Evolutionary conservation across 2,888 invertebrate genomes (phyloP), one percentile per base, ranked within the genome.

Genomic region (Tupiocoris notatus): DNA sequence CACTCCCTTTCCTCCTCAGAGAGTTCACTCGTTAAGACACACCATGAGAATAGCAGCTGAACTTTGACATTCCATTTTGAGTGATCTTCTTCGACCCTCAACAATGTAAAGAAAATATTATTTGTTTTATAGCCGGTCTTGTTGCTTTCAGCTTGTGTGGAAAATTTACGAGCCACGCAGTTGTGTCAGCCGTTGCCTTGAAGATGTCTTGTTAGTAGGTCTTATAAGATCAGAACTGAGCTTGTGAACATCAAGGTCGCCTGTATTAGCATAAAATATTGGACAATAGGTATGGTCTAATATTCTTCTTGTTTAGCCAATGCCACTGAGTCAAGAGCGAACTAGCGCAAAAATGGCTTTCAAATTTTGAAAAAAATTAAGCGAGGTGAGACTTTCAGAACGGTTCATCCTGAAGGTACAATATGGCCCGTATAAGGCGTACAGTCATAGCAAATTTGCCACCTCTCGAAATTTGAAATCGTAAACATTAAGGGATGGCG

Each of bases 11-110:
- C 56, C 56, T 56, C 22, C 56, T 21, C 21, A 22, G n/a, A 56
- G 22, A 56, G 25, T 39, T 56, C 22, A 67, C 67, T 67, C 67
- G 67, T 67, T 67, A 67, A 67, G 56, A 56, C 23, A n/a, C n/a
- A 21, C 2, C 22, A 6, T 17, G 21, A 57, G 57, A 22, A 67
- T 67, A 67, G 56, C 39, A 21, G 21, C 21, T 67, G 57, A 67
- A 67, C 67, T 67, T 56, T 67, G 67, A 67, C 67, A 67, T 67
- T 67, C 18, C 17, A 39, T 23, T 3, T 39, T 2, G 56, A 67
- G 67, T 22, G 57, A 56, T 67, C 67, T 57, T 67, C 67, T n/a
- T 22, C 21, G 54, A 39, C 39, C 39, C 56, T 54, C 67, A 21
- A 57, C 67, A 67, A 66, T 67, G 22, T 67, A n/a, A 16, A 21